Evolutionary conservation across 2,797 vertebrate species (phyloP).

Genomic region (Fundulus diaphanus): DNA sequence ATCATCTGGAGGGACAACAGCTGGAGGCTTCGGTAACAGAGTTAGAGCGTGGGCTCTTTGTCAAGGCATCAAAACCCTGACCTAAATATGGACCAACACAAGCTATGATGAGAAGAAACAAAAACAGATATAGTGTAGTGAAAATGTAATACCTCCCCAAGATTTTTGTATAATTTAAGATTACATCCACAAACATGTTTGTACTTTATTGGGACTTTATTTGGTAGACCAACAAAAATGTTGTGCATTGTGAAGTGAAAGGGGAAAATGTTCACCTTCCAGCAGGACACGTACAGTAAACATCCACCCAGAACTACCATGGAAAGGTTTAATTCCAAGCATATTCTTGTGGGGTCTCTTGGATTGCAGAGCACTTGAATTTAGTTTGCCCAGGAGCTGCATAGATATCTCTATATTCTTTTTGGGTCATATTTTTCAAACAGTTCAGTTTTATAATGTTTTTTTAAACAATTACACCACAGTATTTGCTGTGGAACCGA

Average conservation of each 20-base stretch:
- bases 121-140: not conserved
- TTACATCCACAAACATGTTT: not conserved
- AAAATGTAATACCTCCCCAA: not conserved
- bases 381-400: too few relatives aligned
- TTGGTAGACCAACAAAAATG: not conserved
- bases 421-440: too few relatives aligned
- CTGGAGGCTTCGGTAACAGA: not conserved
- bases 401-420: too few relatives aligned
- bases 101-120: not conserved
- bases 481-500: too few relatives aligned
- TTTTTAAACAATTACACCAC: too few relatives aligned
- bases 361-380: too few relatives aligned
- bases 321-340: not conserved
- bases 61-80: not conserved
- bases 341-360: too few relatives aligned
- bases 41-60: not conserved
- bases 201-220: not conserved
- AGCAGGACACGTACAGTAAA: not conserved
- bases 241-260: not conserved
- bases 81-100: not conserved
- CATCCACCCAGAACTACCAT: not conserved
- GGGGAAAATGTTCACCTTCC: not conserved
- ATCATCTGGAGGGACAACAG: slow-evolving; percentile 1
- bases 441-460: too few relatives aligned
- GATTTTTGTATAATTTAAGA: not conserved